These are phyloP conservation scores for Hydrolagus affinis DNA, from an alignment of 2,113 vertebrate genomes.

Conservation along the genomic window DNA sequence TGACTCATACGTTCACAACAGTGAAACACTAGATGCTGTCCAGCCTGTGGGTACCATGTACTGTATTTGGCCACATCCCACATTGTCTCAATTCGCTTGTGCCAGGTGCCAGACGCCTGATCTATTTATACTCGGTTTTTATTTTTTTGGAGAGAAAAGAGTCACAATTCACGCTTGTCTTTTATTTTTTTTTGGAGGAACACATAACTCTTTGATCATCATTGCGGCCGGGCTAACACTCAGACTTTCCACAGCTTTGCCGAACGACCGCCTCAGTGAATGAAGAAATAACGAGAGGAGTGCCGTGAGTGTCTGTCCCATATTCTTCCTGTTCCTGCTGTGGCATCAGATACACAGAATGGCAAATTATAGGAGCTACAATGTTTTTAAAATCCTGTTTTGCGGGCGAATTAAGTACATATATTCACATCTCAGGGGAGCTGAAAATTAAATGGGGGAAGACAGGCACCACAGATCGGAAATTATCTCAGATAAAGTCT, in stretches of 20 bases:
- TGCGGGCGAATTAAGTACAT: too few relatives aligned
- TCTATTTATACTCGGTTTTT: neutral
- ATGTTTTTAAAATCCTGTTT: too few relatives aligned
- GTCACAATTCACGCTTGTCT: neutral
- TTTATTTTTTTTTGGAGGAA: too few relatives aligned
- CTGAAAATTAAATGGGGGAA: too few relatives aligned
- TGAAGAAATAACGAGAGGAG: neutral
- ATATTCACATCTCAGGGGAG: too few relatives aligned
- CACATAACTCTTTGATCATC: too few relatives aligned
- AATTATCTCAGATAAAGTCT: too few relatives aligned
- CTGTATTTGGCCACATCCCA: neutral
- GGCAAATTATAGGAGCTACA: too few relatives aligned
- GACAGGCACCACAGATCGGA: too few relatives aligned
- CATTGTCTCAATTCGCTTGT: neutral
- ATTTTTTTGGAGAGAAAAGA: neutral
- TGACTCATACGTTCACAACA: neutral
- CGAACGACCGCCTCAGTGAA: neutral
- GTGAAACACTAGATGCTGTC: neutral
- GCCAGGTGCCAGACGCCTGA: neutral
- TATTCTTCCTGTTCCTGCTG: neutral
- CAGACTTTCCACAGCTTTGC: slow-evolving; percentile 1
- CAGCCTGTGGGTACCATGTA: neutral
- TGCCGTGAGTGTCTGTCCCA: neutral
- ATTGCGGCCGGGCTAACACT: too few relatives aligned
- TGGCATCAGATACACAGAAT: too few relatives aligned